Percentiles rank a stretch among this genome's conserved stretches.
These are phyloP conservation scores for Proisotoma minuta DNA, from an alignment of 2,888 invertebrate species.

Conservation along the genomic window DNA sequence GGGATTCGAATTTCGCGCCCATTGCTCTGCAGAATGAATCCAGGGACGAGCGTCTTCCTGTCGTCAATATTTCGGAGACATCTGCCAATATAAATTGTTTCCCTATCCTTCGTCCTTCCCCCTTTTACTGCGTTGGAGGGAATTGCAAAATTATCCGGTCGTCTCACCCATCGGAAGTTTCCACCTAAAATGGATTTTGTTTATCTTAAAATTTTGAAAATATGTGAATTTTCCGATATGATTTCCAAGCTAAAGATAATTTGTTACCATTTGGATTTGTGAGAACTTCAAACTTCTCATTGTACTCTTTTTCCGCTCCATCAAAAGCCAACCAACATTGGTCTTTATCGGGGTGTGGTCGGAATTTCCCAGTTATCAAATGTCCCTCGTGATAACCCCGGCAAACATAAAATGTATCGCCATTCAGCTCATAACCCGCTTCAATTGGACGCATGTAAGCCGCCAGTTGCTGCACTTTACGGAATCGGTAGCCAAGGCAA, in stretches of 20 bases:
- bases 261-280: constrained; percentile 21
- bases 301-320: constrained; percentile 4
- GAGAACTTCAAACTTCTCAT: constrained; percentile 11
- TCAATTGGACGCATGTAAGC: neutral
- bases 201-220: too few relatives aligned
- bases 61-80: neutral
- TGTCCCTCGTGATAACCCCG: constrained; percentile 13
- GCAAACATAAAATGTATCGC: constrained; percentile 8
- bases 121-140: neutral
- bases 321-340: constrained; percentile 10
- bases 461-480: constrained; percentile 6
- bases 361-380: constrained; percentile 16
- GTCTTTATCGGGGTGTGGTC: constrained; percentile 10
- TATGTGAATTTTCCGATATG: too few relatives aligned
- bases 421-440: constrained; percentile 9
- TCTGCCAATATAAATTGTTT: neutral
- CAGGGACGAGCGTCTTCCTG: neutral
- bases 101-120: neutral
- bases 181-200: too few relatives aligned
- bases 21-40: neutral
- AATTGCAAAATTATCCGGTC: neutral
- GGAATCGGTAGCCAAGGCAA: constrained; percentile 14
- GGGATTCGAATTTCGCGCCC: neutral
- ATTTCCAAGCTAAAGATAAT: neutral
- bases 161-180: neutral